Percentiles rank a stretch among this genome's conserved stretches.
phyloP scores from a whole-genome alignment of 2,888 invertebrate species.

The Thereva unica region DNA sequence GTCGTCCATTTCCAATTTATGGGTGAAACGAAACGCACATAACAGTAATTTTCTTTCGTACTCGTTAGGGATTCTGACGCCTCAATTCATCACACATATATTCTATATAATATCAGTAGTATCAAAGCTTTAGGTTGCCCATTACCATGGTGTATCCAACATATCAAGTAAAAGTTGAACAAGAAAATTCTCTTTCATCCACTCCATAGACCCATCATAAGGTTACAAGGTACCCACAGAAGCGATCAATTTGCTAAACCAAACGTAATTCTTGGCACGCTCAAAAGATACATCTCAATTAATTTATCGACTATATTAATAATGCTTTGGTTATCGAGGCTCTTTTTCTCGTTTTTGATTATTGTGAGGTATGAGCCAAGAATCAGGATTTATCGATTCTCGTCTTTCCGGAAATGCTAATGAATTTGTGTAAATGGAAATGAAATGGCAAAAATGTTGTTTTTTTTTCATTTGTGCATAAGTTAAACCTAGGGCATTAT shows the following conservation, averaged over 20 bases:
- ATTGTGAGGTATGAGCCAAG: too few relatives aligned
- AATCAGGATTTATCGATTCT: too few relatives aligned
- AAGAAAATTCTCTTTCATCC: slow-evolving; percentile 2
- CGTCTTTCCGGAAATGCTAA: too few relatives aligned
- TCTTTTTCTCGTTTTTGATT: too few relatives aligned
- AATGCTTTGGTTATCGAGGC: background rate
- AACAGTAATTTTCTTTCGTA: slow-evolving; percentile 18
- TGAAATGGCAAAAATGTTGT: too few relatives aligned
- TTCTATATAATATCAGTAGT: too few relatives aligned
- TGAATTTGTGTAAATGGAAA: too few relatives aligned
- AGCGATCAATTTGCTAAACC: slow-evolving; percentile 17
- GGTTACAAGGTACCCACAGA: background rate
- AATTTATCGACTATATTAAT: slow-evolving; percentile 20
- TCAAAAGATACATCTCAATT: slow-evolving; percentile 23
- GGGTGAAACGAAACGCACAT: slow-evolving; percentile 4
- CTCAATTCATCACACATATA: slow-evolving; percentile 9
- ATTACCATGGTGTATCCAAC: background rate
- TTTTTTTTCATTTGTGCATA: too few relatives aligned
- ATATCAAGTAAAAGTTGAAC: slow-evolving; percentile 17
- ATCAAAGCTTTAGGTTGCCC: too few relatives aligned
- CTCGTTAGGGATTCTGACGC: slow-evolving; percentile 17
- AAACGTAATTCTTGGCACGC: slow-evolving; percentile 25
- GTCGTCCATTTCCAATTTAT: slow-evolving; percentile 3
- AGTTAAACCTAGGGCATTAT: too few relatives aligned
- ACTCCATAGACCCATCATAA: background rate